Percentiles rank a stretch among this genome's conserved stretches.
phyloP scores from a whole-genome alignment of 2,888 invertebrate genomes.

The Thumatha senex region DNA sequence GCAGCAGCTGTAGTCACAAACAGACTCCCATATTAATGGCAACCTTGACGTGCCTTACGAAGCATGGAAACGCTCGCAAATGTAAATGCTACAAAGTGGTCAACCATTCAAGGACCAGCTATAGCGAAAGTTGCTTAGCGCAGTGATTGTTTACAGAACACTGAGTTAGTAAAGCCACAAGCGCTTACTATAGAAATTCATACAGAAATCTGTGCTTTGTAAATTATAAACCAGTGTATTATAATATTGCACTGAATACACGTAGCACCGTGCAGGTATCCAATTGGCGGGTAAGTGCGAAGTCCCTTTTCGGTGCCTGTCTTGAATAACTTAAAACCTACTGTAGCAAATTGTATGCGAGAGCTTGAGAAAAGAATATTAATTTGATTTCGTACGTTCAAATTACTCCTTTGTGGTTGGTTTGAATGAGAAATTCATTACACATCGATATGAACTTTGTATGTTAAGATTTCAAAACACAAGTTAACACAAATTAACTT shows the following conservation, averaged over 20 bases:
- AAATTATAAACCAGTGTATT: neutral
- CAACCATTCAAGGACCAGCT: no score
- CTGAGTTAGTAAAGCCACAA: no score
- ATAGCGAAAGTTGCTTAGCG: no score
- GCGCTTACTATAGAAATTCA: neutral
- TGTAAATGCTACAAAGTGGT: no score
- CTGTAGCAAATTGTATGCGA: constrained; percentile 35
- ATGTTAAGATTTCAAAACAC: neutral
- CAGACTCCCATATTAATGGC: no score
- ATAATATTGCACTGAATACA: constrained; percentile 24
- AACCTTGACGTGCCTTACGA: no score
- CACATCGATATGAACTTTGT: neutral
- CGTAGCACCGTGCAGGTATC: constrained; percentile 16
- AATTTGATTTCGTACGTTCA: constrained; percentile 3
- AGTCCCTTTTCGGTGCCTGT: constrained; percentile 27
- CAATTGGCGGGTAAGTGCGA: constrained; percentile 35
- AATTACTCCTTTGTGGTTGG: constrained; percentile 9
- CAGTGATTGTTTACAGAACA: neutral
- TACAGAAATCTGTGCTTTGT: neutral
- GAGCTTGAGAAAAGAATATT: constrained; percentile 10
- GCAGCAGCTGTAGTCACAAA: no score
- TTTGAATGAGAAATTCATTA: neutral
- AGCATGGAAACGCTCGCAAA: no score
- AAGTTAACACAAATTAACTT: no score
- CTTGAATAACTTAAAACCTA: constrained; percentile 46